Conservation (phyloP, 1,140 invertebrate species). For the Bombyx mandarina region DNA sequence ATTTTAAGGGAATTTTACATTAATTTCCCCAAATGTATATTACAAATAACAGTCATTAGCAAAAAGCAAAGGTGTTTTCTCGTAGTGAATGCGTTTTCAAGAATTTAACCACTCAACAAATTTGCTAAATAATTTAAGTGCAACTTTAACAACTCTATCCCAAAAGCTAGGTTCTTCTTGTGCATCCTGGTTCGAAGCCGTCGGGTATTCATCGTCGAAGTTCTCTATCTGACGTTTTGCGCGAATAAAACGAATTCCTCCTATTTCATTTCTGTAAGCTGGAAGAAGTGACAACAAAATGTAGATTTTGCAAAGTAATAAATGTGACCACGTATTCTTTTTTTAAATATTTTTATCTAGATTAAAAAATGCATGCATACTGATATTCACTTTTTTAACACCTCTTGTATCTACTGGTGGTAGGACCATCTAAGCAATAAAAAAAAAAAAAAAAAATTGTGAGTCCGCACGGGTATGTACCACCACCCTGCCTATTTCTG, state of each 20-base stretch:
- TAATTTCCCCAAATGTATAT: too few species aligned
- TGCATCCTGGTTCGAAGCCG: slow-evolving; percentile 16
- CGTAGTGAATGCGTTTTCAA: slow-evolving; percentile 7
- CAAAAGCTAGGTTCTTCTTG: slow-evolving; percentile 44
- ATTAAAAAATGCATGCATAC: background rate
- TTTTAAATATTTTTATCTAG: background rate
- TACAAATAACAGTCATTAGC: too few species aligned
- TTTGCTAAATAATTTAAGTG: slow-evolving; percentile 41
- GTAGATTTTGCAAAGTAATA: background rate
- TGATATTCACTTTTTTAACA: background rate
- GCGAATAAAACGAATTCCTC: slow-evolving; percentile 5
- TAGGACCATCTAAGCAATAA: too few species aligned
- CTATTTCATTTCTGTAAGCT: background rate
- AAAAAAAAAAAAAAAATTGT: too few species aligned
- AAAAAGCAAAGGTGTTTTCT: too few species aligned
- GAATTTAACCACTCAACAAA: slow-evolving; percentile 55
- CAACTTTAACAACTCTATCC: slow-evolving; percentile 48
- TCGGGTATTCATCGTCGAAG: slow-evolving; percentile 38
- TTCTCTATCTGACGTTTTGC: slow-evolving; percentile 38
- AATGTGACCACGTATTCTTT: background rate
- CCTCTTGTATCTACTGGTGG: too few species aligned
- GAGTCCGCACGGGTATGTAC: too few species aligned
- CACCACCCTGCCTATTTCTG: too few species aligned
- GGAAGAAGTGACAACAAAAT: background rate
- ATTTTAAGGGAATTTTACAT: too few species aligned